These are phyloP conservation scores for Phaethornis superciliosus DNA, from an alignment of 2,113 vertebrate genomes.

Conservation along the genomic window DNA sequence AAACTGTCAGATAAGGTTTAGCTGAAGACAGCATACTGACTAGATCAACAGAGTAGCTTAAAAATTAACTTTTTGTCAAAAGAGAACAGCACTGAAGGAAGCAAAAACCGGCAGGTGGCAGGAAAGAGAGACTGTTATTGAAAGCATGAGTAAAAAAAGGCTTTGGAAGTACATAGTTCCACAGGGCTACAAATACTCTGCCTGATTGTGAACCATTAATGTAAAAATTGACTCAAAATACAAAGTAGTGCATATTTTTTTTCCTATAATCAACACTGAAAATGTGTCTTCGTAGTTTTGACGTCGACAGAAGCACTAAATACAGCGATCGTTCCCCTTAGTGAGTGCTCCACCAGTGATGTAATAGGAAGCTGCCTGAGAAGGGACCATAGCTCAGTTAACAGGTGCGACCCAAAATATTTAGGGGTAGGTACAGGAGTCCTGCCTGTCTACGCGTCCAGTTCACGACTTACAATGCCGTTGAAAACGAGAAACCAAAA, in stretches of 20 bases:
- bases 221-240: not conserved
- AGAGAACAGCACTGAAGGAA: not conserved
- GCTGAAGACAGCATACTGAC: not conserved
- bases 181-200: not conserved
- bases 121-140: not conserved
- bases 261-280: not conserved
- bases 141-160: not conserved
- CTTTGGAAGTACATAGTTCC: not conserved
- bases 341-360: accelerated
- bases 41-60: not conserved
- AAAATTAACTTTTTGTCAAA: not conserved
- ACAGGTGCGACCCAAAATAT: accelerated
- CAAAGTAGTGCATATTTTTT: not conserved
- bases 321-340: accelerated
- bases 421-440: not conserved
- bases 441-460: not conserved
- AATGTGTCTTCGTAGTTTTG: not conserved
- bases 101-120: not conserved
- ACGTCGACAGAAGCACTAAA: not conserved
- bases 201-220: not conserved
- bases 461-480: accelerated
- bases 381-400: accelerated
- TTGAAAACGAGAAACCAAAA: not conserved
- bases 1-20: not conserved
- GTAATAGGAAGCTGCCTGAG: not conserved